These are phyloP conservation scores for Cecropterus lyciades DNA, from an alignment of 1,140 invertebrate genomes.

Conservation along the genomic window DNA sequence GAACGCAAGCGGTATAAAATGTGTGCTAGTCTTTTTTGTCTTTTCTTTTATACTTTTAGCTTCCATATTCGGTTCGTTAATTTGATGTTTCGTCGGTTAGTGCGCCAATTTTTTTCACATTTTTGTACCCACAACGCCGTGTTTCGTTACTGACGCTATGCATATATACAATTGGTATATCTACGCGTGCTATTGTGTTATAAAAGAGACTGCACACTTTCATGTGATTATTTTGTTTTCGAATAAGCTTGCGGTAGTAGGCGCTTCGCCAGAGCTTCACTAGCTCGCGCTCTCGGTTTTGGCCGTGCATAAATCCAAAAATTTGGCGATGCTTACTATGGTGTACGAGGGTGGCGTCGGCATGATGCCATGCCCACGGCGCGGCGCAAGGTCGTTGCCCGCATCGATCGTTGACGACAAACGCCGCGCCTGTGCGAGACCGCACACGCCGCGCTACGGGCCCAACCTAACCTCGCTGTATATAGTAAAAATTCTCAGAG, in stretches of 20 bases:
- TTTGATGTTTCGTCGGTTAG: constrained; percentile 2
- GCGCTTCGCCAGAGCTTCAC: not conserved
- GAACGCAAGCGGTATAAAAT: constrained; percentile 10
- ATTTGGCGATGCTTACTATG: constrained; percentile 18
- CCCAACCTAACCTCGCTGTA: constrained; percentile 59
- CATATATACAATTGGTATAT: not conserved
- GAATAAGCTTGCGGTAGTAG: not conserved
- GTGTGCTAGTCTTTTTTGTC: not conserved
- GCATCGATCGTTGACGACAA: constrained; percentile 67
- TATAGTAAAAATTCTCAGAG: constrained; percentile 64
- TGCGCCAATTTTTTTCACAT: constrained; percentile 10
- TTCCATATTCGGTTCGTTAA: constrained; percentile 16
- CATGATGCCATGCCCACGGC: constrained; percentile 48
- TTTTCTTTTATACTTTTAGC: constrained; percentile 10
- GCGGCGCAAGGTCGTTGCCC: constrained; percentile 72
- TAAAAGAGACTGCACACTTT: constrained; percentile 4
- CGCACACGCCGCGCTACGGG: constrained; percentile 63
- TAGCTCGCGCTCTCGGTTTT: not conserved
- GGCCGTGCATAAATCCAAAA: constrained; percentile 2
- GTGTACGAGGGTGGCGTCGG: constrained; percentile 39
- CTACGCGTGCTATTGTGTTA: not conserved
- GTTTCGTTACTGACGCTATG: not conserved
- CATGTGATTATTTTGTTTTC: constrained; percentile 8
- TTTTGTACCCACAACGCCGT: not conserved
- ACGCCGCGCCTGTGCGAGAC: constrained; percentile 66